Evolutionary conservation across 2,113 vertebrate species (phyloP).

Genomic region (Phodopus roborovskii): DNA sequence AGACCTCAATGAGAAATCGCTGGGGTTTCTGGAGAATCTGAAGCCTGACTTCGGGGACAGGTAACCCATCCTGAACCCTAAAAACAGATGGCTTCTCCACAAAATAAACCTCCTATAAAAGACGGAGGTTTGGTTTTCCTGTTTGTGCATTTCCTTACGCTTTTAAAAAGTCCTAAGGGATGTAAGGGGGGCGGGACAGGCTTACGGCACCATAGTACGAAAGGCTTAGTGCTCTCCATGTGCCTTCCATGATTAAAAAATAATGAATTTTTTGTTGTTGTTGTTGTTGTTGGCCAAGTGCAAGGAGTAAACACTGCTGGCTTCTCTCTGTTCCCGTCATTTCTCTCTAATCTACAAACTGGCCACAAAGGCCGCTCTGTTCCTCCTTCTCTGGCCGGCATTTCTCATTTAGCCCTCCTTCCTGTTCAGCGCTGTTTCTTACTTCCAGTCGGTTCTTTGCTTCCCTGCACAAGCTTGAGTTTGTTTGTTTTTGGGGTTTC

Average conservation of each 20-base stretch:
- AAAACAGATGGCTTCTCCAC: neutral
- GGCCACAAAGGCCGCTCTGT: slow-evolving; percentile 70
- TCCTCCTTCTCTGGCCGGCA: neutral
- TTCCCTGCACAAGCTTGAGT: slow-evolving; percentile 57
- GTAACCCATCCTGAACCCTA: slow-evolving; percentile 2
- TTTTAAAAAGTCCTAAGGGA: slow-evolving; percentile 65
- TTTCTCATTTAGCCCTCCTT: slow-evolving; percentile 73
- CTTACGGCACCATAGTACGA: neutral
- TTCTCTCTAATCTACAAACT: slow-evolving; percentile 60
- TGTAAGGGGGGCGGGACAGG: slow-evolving; percentile 13
- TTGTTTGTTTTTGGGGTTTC: slow-evolving; percentile 66
- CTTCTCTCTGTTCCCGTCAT: slow-evolving; percentile 56
- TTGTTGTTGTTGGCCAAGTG: slow-evolving; percentile 60
- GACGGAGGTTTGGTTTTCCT: slow-evolving; percentile 53
- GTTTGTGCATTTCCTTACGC: neutral
- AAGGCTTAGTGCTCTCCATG: slow-evolving; percentile 36
- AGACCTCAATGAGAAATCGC: neutral
- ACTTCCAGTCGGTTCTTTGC: slow-evolving; percentile 64
- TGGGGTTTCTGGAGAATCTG: neutral
- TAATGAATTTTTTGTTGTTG: slow-evolving; percentile 69
- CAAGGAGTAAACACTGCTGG: slow-evolving; percentile 65
- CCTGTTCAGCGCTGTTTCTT: slow-evolving; percentile 68
- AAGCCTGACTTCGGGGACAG: neutral
- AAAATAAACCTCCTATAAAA: slow-evolving; percentile 68
- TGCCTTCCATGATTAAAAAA: slow-evolving; percentile 74